A percentile compares a stretch with the other conserved stretches of the same genome.
These are phyloP conservation scores for Acipenser ruthenus DNA, from an alignment of 2,797 vertebrate species.

Conservation along the genomic window DNA sequence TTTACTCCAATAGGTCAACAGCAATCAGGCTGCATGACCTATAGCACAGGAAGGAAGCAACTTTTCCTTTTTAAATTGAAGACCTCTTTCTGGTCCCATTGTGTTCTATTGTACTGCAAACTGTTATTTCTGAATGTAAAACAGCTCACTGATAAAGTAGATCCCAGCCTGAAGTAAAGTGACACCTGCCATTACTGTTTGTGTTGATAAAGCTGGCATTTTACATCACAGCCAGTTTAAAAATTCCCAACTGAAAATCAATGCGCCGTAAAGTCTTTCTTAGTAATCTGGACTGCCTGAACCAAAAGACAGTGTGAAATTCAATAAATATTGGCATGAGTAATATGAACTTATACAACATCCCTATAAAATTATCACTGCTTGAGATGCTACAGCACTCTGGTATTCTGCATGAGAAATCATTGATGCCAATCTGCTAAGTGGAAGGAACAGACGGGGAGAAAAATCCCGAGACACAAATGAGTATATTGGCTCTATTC, in stretches of 20 bases:
- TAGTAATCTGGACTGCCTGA: constrained; percentile 5
- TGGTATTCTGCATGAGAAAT: not conserved
- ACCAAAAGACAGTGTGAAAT: constrained; percentile 6
- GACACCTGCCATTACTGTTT: too few species aligned
- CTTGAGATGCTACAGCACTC: not conserved
- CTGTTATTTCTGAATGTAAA: too few species aligned
- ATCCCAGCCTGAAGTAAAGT: too few species aligned
- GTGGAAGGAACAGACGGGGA: not conserved
- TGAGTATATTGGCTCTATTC: too few species aligned
- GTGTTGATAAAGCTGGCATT: too few species aligned
- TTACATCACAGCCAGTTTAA: not conserved
- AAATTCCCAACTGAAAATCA: constrained; percentile 3
- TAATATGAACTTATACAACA: constrained; percentile 1
- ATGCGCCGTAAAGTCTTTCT: constrained; percentile 2
- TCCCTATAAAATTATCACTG: not conserved
- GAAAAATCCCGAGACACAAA: not conserved
- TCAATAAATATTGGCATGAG: constrained; percentile 9
- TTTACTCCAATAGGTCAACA: too few species aligned
- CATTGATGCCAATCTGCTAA: constrained; percentile 2
- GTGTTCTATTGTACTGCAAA: too few species aligned
- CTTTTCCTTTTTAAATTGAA: too few species aligned
- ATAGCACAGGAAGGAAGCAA: too few species aligned
- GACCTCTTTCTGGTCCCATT: too few species aligned
- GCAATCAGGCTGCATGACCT: too few species aligned
- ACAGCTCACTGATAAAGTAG: too few species aligned